phyloP scores from a whole-genome alignment of 2,113 vertebrate genomes.

The Noctilio leporinus region DNA sequence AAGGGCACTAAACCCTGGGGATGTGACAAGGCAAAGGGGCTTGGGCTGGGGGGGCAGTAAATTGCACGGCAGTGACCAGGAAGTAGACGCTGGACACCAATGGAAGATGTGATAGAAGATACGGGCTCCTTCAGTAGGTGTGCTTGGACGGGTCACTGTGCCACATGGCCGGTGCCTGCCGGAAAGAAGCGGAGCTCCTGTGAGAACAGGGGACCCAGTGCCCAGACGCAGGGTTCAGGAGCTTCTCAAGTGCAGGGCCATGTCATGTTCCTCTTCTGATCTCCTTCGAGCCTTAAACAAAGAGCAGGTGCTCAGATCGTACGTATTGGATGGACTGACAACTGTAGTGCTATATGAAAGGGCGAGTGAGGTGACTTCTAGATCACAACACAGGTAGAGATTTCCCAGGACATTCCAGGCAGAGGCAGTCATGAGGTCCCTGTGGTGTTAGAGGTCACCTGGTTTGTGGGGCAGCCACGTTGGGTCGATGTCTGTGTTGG shows the following conservation, averaged over 20 bases:
- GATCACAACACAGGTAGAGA: not conserved
- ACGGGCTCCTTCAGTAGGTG: not conserved
- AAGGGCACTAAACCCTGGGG: not conserved
- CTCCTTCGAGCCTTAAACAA: not conserved
- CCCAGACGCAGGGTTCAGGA: not conserved
- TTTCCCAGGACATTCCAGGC: not conserved
- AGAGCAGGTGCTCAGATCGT: not conserved
- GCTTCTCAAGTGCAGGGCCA: not conserved
- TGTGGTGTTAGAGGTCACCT: not conserved
- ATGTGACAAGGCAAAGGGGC: not conserved
- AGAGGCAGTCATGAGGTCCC: not conserved
- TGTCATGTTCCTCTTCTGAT: not conserved
- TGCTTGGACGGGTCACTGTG: not conserved
- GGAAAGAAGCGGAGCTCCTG: accelerated
- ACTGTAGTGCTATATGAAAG: not conserved
- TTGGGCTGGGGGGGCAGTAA: not conserved
- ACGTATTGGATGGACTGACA: not conserved
- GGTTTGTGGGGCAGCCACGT: not conserved
- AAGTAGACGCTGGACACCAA: not conserved
- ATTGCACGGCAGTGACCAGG: not conserved
- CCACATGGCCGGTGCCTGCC: accelerated
- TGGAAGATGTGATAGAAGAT: not conserved
- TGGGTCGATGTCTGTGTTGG: not conserved
- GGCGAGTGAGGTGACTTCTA: not conserved
- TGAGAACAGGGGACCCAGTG: not conserved